These are phyloP conservation scores for Penaeus monodon DNA, from an alignment of 2,888 invertebrate genomes.

Conservation along the genomic window DNA sequence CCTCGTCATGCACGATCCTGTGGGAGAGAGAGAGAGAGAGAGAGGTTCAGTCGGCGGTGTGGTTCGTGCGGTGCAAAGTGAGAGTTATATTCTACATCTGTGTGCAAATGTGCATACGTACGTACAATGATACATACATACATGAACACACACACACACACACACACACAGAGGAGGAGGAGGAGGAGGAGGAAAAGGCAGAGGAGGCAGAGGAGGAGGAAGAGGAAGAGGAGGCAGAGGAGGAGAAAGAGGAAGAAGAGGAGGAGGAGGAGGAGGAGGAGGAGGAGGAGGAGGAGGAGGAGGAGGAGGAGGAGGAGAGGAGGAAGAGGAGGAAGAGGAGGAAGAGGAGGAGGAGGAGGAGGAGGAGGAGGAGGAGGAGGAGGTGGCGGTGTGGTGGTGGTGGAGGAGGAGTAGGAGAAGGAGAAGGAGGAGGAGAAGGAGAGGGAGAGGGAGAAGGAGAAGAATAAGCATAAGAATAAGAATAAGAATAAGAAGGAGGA, in stretches of 20 bases:
- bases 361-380: background rate
- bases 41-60: background rate
- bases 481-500: too few relatives aligned
- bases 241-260: constrained; percentile 66
- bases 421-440: background rate
- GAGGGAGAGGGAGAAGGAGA: background rate
- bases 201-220: constrained; percentile 76
- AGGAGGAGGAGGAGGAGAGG: constrained; percentile 75
- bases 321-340: constrained; percentile 79
- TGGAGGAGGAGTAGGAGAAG: background rate
- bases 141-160: constrained; percentile 15
- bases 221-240: constrained; percentile 71
- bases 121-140: background rate
- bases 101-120: background rate
- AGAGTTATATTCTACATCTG: background rate
- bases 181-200: too few relatives aligned
- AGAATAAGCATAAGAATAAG: background rate
- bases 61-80: background rate
- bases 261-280: constrained; percentile 70
- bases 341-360: constrained; percentile 75
- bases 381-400: background rate
- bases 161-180: background rate
- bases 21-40: background rate
- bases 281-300: constrained; percentile 73
- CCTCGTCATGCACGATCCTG: background rate